phyloP scores from a whole-genome alignment of 2,888 invertebrate genomes.

The Andrena camellia region DNA sequence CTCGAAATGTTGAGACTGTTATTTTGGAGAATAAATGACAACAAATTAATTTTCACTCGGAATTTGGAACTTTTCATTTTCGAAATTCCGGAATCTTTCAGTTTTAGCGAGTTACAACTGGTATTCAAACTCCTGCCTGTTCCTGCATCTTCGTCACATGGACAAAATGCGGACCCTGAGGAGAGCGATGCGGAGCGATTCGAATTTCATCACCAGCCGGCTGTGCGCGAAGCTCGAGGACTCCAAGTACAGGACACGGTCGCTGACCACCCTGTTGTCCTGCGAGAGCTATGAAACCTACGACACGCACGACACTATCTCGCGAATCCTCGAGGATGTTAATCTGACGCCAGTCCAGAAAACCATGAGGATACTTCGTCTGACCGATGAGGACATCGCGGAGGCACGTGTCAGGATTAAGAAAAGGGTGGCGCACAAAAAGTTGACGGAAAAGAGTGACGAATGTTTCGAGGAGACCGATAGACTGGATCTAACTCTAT shows the following conservation, averaged over 20 bases:
- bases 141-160: slow-evolving; percentile 55
- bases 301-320: slow-evolving; percentile 46
- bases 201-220: slow-evolving; percentile 20
- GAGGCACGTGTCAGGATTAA: slow-evolving; percentile 33
- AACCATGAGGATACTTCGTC: slow-evolving; percentile 70
- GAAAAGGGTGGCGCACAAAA: not conserved
- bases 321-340: slow-evolving; percentile 47
- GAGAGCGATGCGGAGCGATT: slow-evolving; percentile 38
- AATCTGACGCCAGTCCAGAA: slow-evolving; percentile 70
- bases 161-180: slow-evolving; percentile 46
- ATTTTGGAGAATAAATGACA: too few relatives aligned
- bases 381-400: slow-evolving; percentile 69
- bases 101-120: slow-evolving; percentile 76
- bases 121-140: slow-evolving; percentile 73
- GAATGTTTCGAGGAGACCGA: not conserved
- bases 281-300: slow-evolving; percentile 62
- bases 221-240: slow-evolving; percentile 31
- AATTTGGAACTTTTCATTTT: not conserved
- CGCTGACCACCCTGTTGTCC: slow-evolving; percentile 65
- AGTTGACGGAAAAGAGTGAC: slow-evolving; percentile 28
- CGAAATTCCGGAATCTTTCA: slow-evolving; percentile 27
- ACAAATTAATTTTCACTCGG: not conserved
- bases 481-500: not conserved
- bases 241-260: slow-evolving; percentile 60
- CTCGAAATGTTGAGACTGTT: too few relatives aligned